A percentile compares a stretch with the other conserved stretches of the same genome.
These are phyloP conservation scores for Aporophyla lueneburgensis DNA, from an alignment of 2,888 invertebrate species.

Conservation along the genomic window DNA sequence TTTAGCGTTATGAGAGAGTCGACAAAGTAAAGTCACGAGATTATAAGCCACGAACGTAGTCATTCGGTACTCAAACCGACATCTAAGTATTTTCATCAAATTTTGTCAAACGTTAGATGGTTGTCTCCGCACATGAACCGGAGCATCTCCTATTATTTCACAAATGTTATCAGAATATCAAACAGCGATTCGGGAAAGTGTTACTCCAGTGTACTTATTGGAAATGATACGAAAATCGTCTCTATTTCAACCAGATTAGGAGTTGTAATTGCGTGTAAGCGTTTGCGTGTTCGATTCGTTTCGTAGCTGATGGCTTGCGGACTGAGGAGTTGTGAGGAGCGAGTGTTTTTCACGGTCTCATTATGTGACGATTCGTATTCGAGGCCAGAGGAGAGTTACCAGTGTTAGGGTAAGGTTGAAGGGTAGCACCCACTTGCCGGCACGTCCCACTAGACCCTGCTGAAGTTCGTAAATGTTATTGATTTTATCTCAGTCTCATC, in stretches of 20 bases:
- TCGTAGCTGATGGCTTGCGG: constrained; percentile 71
- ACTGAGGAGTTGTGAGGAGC: constrained; percentile 82
- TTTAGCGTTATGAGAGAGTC: constrained; percentile 59
- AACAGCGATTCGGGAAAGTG: constrained; percentile 78
- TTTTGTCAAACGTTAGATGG: constrained; percentile 74
- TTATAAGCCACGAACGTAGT: constrained; percentile 66
- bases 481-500: constrained; percentile 72
- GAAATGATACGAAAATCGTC: constrained; percentile 64
- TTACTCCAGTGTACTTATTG: constrained; percentile 41
- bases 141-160: constrained; percentile 84
- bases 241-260: constrained; percentile 69
- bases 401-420: constrained; percentile 76
- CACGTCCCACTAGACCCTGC: constrained; percentile 76
- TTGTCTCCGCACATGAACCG: constrained; percentile 77
- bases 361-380: constrained; percentile 88
- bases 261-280: constrained; percentile 71
- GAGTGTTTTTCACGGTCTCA: constrained; percentile 89
- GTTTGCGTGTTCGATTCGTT: constrained; percentile 69
- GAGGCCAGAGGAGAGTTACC: constrained; percentile 77
- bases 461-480: constrained; percentile 77
- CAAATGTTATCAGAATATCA: constrained; percentile 88
- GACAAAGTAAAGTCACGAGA: constrained; percentile 69
- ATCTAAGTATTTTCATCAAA: constrained; percentile 79
- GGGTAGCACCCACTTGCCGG: constrained; percentile 72
- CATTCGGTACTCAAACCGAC: constrained; percentile 62